Percentiles rank a stretch among this genome's conserved stretches.
phyloP scores from a whole-genome alignment of 2,113 vertebrate species.

The Macrotis lagotis region DNA sequence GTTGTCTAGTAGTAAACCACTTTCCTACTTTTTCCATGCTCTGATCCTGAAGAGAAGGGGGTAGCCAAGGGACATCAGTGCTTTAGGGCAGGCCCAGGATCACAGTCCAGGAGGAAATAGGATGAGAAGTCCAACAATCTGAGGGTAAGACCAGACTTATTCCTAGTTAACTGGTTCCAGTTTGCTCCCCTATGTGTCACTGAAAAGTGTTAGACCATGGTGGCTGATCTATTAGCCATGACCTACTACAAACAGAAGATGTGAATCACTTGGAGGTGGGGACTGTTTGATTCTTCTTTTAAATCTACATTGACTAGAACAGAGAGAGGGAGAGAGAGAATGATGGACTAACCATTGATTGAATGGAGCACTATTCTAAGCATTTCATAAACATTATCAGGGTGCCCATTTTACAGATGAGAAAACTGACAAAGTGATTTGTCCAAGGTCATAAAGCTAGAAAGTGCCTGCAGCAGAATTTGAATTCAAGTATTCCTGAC shows the following conservation, averaged over 20 bases:
- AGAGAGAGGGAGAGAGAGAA: neutral
- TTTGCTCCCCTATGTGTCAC: neutral
- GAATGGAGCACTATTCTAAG: neutral
- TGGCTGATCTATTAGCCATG: neutral
- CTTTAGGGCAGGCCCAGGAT: neutral
- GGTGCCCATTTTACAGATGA: neutral
- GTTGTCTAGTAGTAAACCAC: neutral
- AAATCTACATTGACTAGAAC: neutral
- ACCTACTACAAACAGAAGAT: neutral
- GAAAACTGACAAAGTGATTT: neutral
- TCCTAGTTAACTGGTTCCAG: neutral
- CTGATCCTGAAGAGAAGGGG: neutral
- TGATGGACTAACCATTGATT: neutral
- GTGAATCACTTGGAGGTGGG: neutral
- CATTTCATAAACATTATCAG: neutral
- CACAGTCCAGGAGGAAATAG: neutral
- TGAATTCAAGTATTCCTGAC: neutral
- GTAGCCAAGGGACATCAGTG: neutral
- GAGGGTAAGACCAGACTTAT: neutral
- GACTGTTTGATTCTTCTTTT: neutral
- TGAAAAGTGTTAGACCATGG: neutral
- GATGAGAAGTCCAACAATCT: too few relatives aligned
- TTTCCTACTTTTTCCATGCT: neutral
- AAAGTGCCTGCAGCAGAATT: neutral
- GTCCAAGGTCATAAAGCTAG: neutral